Evolutionary conservation across 2,888 invertebrate genomes (phyloP).

Genomic region (Drosophila flavopinicola): DNA sequence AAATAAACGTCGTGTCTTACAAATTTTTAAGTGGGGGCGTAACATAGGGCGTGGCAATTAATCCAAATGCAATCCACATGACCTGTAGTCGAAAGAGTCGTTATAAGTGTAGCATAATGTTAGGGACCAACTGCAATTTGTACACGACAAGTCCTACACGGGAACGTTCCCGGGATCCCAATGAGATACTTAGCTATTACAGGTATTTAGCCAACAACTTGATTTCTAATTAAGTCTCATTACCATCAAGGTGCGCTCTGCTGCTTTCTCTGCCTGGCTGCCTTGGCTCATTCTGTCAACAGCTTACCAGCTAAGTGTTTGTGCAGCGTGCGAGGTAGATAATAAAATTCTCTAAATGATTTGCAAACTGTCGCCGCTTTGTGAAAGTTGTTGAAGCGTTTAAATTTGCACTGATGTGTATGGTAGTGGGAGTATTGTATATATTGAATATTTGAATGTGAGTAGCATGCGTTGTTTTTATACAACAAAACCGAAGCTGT

Average conservation of each 20-base stretch:
- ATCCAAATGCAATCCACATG: constrained; percentile 23
- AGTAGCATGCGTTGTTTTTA: background rate
- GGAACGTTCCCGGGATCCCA: background rate
- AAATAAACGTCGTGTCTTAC: constrained; percentile 37
- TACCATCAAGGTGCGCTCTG: constrained; percentile 24
- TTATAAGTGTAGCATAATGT: constrained; percentile 3
- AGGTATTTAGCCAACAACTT: constrained; percentile 57
- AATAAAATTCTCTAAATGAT: constrained; percentile 34
- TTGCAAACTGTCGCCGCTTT: constrained; percentile 38
- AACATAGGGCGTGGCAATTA: constrained; percentile 22
- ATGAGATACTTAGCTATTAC: constrained; percentile 8
- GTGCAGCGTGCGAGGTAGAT: constrained; percentile 19
- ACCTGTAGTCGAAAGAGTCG: constrained; percentile 5
- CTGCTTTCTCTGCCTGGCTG: background rate
- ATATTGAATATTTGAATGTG: background rate
- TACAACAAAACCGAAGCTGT: background rate
- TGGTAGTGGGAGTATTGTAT: constrained; percentile 4
- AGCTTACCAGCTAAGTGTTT: constrained; percentile 35
- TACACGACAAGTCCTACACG: background rate
- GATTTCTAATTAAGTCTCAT: constrained; percentile 66
- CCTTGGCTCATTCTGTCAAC: constrained; percentile 25
- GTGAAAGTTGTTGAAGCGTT: constrained; percentile 27
- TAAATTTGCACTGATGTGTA: constrained; percentile 22
- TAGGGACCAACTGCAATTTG: background rate
- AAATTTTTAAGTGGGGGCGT: background rate